Base-by-base conservation (phyloP, 2,113 vertebrate genomes). In the Uria aalge region DNA sequence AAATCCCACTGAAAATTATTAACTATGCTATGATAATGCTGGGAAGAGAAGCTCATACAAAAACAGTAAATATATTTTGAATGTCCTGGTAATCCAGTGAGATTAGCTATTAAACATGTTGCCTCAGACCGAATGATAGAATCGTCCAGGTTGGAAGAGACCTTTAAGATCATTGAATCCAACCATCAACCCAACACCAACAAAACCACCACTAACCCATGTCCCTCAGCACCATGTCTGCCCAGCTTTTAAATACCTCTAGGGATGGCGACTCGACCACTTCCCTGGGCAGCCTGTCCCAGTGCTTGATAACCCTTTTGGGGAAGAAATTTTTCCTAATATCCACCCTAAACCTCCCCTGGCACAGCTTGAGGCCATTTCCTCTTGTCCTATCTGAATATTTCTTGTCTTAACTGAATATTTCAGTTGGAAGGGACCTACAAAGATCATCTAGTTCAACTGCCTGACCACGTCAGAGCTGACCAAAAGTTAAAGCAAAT, bases 1-100 rank as follows among this genome's bases (percentile, higher is more conserved):
- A 91, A 94, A 84, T 93, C 72, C 38, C 34, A 38, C 40, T 78
- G 93, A 74, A 96, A 92, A 94, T 90, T 90, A 66, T 80, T 94
- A 93, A 75, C 26, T 52, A 14, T 62, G 29, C 27, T 20, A 27
- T 48, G 30, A 56, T 67, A 90, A 80, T 73, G 11, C 43, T 73
- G 69, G 52, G 36, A 56, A 88, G 15, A 74, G 40, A 87, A 87
- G 21, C 22, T 83, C 34, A n/a, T 52, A 79, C 2, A 66, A 53
- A 94, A 94, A 32, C 9, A 55, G 34, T 63, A 92, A 79, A 57
- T 84, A 63, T 47, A 32, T 81, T 95, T 88, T 52, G 34, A 77
- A 74, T 80, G 53, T 47, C n/a, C 11, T 64, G 15, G 74, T 82
- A 91, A 84, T 90, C 50, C 48, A 56, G 20, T 53, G 71, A 73